Evolutionary conservation across 1,140 invertebrate genomes (phyloP).

Genomic region (Panagrolaimus sp.): DNA sequence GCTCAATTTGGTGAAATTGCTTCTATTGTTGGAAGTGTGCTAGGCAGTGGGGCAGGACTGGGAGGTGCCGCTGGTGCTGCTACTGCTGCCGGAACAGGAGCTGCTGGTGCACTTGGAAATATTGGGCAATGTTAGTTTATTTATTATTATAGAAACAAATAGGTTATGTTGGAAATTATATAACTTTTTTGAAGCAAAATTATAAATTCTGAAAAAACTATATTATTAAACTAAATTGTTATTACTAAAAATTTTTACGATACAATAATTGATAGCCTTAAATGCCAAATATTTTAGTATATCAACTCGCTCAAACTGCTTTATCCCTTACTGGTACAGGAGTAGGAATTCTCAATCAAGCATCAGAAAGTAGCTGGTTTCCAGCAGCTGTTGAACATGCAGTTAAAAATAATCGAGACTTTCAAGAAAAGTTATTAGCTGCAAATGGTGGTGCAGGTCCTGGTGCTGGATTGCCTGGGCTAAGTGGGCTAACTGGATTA

Average conservation of each 20-base stretch:
- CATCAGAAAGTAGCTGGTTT: slow-evolving; percentile 11
- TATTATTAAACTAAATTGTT: no score
- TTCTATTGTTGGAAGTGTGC: not conserved
- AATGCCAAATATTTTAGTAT: not conserved
- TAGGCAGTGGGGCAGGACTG: not conserved
- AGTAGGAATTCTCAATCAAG: slow-evolving; percentile 1
- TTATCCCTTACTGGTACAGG: slow-evolving; percentile 6
- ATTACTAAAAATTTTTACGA: no score
- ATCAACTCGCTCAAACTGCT: slow-evolving; percentile 12
- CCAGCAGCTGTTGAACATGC: not conserved
- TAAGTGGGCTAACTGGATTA: not conserved
- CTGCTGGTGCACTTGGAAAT: not conserved
- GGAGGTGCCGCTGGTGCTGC: not conserved
- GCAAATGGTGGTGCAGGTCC: not conserved
- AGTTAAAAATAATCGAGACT: not conserved
- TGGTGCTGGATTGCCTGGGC: not conserved
- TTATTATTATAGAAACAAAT: not conserved
- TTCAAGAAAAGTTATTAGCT: not conserved
- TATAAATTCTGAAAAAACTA: no score
- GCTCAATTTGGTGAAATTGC: slow-evolving; percentile 13
- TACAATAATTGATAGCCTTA: not conserved
- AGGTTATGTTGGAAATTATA: no score
- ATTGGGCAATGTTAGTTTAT: not conserved
- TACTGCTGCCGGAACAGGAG: not conserved
- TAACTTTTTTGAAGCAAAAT: no score